These are phyloP conservation scores for Archivesica marissinica DNA, from an alignment of 1,140 invertebrate genomes.

Conservation along the genomic window DNA sequence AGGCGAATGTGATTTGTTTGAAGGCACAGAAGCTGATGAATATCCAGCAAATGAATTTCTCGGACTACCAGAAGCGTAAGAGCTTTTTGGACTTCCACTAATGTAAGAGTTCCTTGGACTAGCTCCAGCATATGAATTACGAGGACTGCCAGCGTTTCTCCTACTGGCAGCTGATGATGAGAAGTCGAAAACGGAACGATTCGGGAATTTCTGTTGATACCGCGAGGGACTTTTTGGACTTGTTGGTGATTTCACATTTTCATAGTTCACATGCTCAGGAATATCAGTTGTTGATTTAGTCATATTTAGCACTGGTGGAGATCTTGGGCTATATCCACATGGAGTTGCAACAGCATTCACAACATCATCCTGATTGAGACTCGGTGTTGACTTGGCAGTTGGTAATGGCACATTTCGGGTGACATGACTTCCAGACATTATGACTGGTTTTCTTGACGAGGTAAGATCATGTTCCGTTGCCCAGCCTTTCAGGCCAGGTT, in stretches of 20 bases:
- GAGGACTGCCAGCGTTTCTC: conserved; percentile 42
- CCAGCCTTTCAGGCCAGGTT: conserved; percentile 60
- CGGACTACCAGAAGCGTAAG: conserved; percentile 54
- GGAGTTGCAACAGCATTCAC: conserved; percentile 17
- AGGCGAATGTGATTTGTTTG: conserved; percentile 15
- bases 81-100: conserved; percentile 50
- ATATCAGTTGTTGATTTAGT: conserved; percentile 74
- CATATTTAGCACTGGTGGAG: conserved; percentile 28
- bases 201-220: conserved; percentile 56
- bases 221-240: conserved; percentile 56
- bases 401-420: conserved; percentile 63
- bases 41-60: conserved; percentile 54
- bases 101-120: conserved; percentile 55
- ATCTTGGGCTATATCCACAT: conserved; percentile 35
- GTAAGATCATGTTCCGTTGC: conserved; percentile 62
- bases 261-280: conserved; percentile 60
- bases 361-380: conserved; percentile 62
- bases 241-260: conserved; percentile 47
- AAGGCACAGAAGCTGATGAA: conserved; percentile 35
- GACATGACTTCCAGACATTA: conserved; percentile 47
- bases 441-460: conserved; percentile 53
- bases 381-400: conserved; percentile 73
- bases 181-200: conserved; percentile 59
- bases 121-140: conserved; percentile 57
- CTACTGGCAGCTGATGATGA: conserved; percentile 13